Percentiles rank a stretch among this genome's conserved stretches.
Conservation (phyloP, 2,113 vertebrate species). For the Plecotus auritus region DNA sequence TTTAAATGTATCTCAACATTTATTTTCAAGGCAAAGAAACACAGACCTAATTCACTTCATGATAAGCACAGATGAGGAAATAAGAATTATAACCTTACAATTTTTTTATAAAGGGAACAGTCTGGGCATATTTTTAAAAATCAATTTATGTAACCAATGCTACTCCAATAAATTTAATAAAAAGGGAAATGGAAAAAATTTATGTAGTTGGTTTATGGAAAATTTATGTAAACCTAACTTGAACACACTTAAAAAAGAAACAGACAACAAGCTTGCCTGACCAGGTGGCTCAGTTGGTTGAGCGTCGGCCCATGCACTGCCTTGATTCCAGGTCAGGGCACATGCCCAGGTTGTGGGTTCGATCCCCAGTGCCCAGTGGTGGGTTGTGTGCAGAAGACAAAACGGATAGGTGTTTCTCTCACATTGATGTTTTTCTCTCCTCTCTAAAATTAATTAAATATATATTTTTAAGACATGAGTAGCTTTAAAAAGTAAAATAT, state of each 20-base stretch:
- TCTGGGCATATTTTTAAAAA: not conserved
- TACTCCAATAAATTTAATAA: not conserved
- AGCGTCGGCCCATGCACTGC: not conserved
- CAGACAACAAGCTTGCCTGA: not conserved
- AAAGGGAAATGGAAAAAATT: not conserved
- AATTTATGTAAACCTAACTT: not conserved
- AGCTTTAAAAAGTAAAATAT: not conserved
- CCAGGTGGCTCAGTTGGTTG: not conserved
- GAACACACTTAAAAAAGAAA: not conserved
- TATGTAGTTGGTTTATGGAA: not conserved
- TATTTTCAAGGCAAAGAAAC: constrained; percentile 19
- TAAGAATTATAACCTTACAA: not conserved
- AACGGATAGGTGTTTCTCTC: not conserved
- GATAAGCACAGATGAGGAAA: not conserved
- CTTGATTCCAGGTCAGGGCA: not conserved
- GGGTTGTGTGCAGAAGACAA: not conserved
- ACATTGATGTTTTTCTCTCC: not conserved
- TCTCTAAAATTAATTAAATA: not conserved
- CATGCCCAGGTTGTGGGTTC: not conserved
- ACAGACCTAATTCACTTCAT: not conserved
- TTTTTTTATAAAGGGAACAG: not conserved
- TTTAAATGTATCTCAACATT: constrained; percentile 18
- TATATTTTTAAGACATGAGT: not conserved
- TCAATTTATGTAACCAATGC: not conserved
- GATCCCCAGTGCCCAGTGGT: not conserved